These are phyloP conservation scores for Eulemur mongoz DNA, from an alignment of 2,797 vertebrate species.

Conservation along the genomic window DNA sequence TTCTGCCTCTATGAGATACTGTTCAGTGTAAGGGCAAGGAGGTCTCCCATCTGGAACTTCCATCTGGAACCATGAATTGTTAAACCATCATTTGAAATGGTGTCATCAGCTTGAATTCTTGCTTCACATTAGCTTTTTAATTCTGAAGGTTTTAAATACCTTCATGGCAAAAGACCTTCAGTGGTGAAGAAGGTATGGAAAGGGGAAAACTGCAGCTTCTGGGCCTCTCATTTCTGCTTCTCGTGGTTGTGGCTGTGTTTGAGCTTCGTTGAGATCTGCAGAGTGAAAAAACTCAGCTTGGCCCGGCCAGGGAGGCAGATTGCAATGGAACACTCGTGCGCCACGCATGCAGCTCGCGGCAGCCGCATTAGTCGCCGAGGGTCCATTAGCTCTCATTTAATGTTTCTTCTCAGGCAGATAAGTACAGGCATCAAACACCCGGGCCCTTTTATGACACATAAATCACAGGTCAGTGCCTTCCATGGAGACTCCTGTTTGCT, in stretches of 20 bases:
- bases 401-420: constrained; percentile 66
- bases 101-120: constrained; percentile 27
- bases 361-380: constrained; percentile 20
- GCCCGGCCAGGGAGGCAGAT: not conserved
- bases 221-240: not conserved
- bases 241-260: not conserved
- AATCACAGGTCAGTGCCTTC: constrained; percentile 67
- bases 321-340: not conserved
- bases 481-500: constrained; percentile 59
- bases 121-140: constrained; percentile 33
- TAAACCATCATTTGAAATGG: constrained; percentile 13
- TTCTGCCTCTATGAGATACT: not conserved
- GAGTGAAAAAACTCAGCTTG: not conserved
- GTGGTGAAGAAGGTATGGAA: not conserved
- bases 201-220: not conserved
- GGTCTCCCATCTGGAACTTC: not conserved
- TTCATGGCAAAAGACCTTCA: not conserved
- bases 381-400: constrained; percentile 66
- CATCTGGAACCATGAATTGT: not conserved
- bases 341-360: not conserved
- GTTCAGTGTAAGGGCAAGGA: not conserved
- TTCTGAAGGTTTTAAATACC: constrained; percentile 11
- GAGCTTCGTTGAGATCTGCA: not conserved
- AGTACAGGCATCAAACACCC: constrained; percentile 61
- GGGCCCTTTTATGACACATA: constrained; percentile 67